A percentile compares a stretch with the other conserved stretches of the same genome.
These are phyloP conservation scores for Coelopa frigida DNA, from an alignment of 1,140 invertebrate genomes.

Conservation along the genomic window DNA sequence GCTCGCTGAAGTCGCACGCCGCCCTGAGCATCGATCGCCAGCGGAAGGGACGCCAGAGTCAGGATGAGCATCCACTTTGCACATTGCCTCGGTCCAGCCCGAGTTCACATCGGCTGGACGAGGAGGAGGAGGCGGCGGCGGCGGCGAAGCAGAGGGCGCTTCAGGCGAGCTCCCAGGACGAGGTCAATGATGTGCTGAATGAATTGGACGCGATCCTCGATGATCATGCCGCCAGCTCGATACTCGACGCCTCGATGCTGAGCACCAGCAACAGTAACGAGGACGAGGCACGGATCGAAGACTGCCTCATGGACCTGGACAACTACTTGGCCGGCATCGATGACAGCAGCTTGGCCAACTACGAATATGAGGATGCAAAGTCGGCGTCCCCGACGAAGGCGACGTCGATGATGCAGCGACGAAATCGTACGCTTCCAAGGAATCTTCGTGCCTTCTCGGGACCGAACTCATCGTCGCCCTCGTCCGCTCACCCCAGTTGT, in stretches of 20 bases:
- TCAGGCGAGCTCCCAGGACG: slow-evolving; percentile 18
- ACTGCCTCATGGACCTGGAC: slow-evolving; percentile 40
- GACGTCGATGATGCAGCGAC: no score
- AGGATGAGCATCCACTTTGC: background rate
- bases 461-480: no score
- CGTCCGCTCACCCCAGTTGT: no score
- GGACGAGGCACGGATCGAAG: slow-evolving; percentile 33
- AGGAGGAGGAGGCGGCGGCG: slow-evolving; percentile 23
- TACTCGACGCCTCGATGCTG: slow-evolving; percentile 6
- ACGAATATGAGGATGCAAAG: slow-evolving; percentile 3
- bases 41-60: background rate
- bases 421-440: no score
- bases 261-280: background rate
- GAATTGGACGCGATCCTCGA: slow-evolving; percentile 38
- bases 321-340: slow-evolving; percentile 41
- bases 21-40: background rate
- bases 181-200: slow-evolving; percentile 27
- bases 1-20: background rate
- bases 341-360: slow-evolving; percentile 11
- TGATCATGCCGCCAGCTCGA: slow-evolving; percentile 25
- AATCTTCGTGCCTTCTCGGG: no score
- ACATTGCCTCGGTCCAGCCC: no score
- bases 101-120: slow-evolving; percentile 1
- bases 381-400: no score
- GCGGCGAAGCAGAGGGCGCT: slow-evolving; percentile 21